A percentile compares a stretch with the other conserved stretches of the same genome.
Conservation (phyloP, 1,140 invertebrate genomes). For the Gryllus bimaculatus region DNA sequence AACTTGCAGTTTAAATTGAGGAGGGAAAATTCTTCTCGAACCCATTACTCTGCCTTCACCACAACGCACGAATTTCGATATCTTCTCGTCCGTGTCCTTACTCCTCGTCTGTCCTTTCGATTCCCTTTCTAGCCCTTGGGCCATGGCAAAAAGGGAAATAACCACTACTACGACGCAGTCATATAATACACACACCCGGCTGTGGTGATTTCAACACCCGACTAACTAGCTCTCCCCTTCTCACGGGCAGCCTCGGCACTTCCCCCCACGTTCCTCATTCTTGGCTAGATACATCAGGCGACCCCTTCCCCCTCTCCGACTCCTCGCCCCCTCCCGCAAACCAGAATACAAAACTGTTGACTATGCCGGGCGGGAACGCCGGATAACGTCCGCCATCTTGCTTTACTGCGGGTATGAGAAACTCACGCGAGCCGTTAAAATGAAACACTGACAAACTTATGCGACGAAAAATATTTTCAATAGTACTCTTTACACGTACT, state of each 20-base stretch:
- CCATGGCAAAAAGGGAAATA: constrained; percentile 10
- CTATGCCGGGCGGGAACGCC: constrained; percentile 1
- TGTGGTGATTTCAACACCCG: constrained; percentile 40
- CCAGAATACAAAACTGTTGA: not conserved
- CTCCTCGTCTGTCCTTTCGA: constrained; percentile 28
- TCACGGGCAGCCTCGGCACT: constrained; percentile 22
- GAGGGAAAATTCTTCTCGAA: constrained; percentile 70
- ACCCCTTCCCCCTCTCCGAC: constrained; percentile 13
- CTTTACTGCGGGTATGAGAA: not conserved
- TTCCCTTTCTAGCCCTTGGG: constrained; percentile 28
- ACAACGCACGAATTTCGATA: constrained; percentile 35
- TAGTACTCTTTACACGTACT: no score
- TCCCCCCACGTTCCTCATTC: constrained; percentile 18
- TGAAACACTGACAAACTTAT: not conserved
- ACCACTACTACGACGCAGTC: constrained; percentile 13
- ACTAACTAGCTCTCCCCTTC: constrained; percentile 25
- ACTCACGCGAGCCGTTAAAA: not conserved
- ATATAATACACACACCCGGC: constrained; percentile 26
- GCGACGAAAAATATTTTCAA: not conserved
- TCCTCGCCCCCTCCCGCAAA: constrained; percentile 5
- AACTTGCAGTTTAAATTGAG: constrained; percentile 75
- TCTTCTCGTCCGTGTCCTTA: constrained; percentile 33
- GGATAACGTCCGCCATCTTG: constrained; percentile 15
- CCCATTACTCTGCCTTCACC: constrained; percentile 48
- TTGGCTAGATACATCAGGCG: constrained; percentile 18